Base-by-base conservation (phyloP, 1,140 invertebrate species). In the Drosophila pandora region DNA sequence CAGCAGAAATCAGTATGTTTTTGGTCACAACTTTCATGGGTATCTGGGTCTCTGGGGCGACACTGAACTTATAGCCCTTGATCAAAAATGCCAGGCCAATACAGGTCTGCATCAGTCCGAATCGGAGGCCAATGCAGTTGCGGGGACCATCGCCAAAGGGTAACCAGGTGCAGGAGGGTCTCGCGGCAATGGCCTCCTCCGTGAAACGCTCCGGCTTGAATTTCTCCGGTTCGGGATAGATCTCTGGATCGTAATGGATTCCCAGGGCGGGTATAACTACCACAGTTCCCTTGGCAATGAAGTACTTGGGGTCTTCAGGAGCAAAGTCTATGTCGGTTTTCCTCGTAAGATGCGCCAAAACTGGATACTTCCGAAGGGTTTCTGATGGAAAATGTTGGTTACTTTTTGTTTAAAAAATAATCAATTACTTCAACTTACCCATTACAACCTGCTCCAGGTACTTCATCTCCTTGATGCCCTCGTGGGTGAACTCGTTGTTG, bases 351-450 rank as follows among this genome's bases (percentile, higher is more conserved):
- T 93, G 89, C 1, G 93, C 92, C 55, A 94, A 79, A 1, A 94
- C 93, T 47, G 95, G 95, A 84, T 94, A 94, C 69, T 94, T 94
- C n/a, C 95, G 92, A 70, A 96, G 90, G 1, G 95, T 94, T 93
- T 95, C 95, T 89, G 21, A 17, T 61, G 21, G 7, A 2, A 12
- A 32, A 56, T 28, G 2, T 8, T 43, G 4, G 13, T 47, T 47
- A 23, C 1, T 3, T 10, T 12, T 23, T 1, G 4, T 17, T 52
- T 13, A 3, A 10, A n/a, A 9, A 13, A 43, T 8, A 43, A 5
- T 39, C 7, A 37, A 37, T 4, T 22, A 37, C 1, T 10, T 17
- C 2, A 34, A 47, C 90, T 85, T 81, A 94, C 94, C 95, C 61
- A 93, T 92, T 2, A 95, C 89, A 0, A 95, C 92, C 88, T 93